Conservation (phyloP, 2,113 vertebrate species). For the Mobula hypostoma region DNA sequence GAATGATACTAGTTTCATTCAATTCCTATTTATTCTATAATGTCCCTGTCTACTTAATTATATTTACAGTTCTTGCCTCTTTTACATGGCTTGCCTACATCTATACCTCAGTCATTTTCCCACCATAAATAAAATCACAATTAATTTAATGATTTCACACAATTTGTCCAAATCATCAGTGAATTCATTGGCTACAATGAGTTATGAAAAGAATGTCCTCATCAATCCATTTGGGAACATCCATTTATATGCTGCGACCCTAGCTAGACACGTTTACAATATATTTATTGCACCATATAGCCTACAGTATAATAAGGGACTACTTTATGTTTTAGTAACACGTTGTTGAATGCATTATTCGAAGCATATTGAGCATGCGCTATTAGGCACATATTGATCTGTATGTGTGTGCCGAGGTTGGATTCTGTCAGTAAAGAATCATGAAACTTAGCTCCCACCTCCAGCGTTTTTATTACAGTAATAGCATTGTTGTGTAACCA, state of each 20-base stretch:
- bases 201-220: not conserved
- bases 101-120: not conserved
- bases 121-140: not conserved
- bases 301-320: no score
- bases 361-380: no score
- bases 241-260: not conserved
- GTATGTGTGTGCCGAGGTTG: no score
- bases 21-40: not conserved
- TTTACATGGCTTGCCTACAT: no score
- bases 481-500: no score
- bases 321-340: no score
- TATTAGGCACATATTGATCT: no score
- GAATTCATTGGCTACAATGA: slow-evolving; percentile 2
- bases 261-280: not conserved
- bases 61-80: not conserved
- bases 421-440: no score
- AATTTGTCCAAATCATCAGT: not conserved
- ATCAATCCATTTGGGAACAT: not conserved
- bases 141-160: not conserved
- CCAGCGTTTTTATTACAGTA: no score
- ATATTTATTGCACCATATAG: no score
- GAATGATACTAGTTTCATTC: not conserved
- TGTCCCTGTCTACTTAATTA: not conserved
- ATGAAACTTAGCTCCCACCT: no score
- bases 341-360: no score